Percentiles rank a stretch among this genome's conserved stretches.
phyloP scores from a whole-genome alignment of 2,113 vertebrate genomes.

The Pterocles orientalis region DNA sequence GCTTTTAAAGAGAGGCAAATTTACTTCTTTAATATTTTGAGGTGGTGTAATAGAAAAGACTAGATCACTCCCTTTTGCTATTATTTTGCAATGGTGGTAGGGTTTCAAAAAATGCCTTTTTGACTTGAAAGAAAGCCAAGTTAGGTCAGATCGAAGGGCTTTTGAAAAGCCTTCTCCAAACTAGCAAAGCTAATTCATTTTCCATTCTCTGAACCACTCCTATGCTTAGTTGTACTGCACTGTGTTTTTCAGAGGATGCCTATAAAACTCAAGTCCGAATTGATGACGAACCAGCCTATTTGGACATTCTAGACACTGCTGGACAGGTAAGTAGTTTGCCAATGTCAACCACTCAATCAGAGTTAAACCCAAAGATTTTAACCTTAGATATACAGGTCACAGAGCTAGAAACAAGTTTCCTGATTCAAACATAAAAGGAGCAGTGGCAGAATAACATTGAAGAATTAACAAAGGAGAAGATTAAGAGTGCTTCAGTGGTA shows the following conservation, averaged over 20 bases:
- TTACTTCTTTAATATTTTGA: neutral
- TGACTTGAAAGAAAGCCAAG: neutral
- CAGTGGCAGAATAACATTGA: neutral
- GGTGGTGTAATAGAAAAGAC: rapidly evolving
- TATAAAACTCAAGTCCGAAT: slow-evolving; percentile 80
- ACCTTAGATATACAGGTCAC: neutral
- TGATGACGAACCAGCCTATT: slow-evolving; percentile 76
- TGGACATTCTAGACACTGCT: slow-evolving; percentile 81
- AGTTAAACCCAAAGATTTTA: neutral
- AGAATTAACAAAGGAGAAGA: neutral
- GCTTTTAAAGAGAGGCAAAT: neutral
- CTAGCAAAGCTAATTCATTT: neutral
- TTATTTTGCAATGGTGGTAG: rapidly evolving
- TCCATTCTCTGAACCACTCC: neutral
- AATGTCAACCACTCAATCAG: neutral
- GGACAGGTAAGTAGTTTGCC: slow-evolving; percentile 70
- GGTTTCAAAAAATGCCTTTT: neutral
- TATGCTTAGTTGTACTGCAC: neutral
- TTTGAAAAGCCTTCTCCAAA: neutral
- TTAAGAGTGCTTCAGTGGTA: neutral
- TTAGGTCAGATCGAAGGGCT: neutral
- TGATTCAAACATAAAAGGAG: neutral
- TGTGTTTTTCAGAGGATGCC: slow-evolving; percentile 77
- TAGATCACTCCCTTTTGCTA: neutral
- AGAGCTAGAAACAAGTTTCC: neutral